Percentiles rank a stretch among this genome's conserved stretches.
These are phyloP conservation scores for Formica aserva DNA, from an alignment of 2,888 invertebrate species.

Conservation along the genomic window DNA sequence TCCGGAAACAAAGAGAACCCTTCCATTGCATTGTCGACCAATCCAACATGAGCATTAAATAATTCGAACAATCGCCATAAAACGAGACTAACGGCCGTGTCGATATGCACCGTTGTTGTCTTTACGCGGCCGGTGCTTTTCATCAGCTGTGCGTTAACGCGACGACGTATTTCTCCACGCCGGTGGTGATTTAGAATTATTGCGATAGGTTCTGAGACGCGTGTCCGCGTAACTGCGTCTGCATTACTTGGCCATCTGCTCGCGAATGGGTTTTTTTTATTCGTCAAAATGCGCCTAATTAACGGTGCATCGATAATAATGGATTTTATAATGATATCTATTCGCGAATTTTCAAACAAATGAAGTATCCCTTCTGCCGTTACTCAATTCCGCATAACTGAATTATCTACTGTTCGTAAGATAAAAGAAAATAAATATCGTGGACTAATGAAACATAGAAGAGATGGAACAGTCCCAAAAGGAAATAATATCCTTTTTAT, in stretches of 20 bases:
- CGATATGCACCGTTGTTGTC: conserved; percentile 27
- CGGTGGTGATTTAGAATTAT: conserved; percentile 78
- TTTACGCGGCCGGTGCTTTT: conserved; percentile 48
- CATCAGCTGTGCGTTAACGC: conserved; percentile 61
- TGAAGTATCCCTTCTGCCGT: not conserved
- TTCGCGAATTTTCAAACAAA: not conserved
- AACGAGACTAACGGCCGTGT: conserved; percentile 21
- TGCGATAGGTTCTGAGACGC: conserved; percentile 80
- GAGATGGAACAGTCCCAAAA: not conserved
- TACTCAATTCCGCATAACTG: not conserved
- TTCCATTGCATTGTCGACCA: conserved; percentile 14
- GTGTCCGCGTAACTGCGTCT: conserved; percentile 78
- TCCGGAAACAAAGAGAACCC: conserved; percentile 8
- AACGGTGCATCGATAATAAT: conserved; percentile 64
- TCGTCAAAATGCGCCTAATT: conserved; percentile 79
- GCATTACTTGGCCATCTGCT: conserved; percentile 83
- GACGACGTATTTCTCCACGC: conserved; percentile 67
- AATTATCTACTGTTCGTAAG: not conserved
- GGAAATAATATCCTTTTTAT: not conserved
- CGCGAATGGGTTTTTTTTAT: conserved; percentile 75
- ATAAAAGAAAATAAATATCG: not conserved
- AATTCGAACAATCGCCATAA: conserved; percentile 32
- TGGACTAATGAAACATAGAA: not conserved
- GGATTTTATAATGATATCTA: not conserved
- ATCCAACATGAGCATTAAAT: conserved; percentile 35